phyloP scores from a whole-genome alignment of 2,113 vertebrate species.

The Nycticebus coucang region DNA sequence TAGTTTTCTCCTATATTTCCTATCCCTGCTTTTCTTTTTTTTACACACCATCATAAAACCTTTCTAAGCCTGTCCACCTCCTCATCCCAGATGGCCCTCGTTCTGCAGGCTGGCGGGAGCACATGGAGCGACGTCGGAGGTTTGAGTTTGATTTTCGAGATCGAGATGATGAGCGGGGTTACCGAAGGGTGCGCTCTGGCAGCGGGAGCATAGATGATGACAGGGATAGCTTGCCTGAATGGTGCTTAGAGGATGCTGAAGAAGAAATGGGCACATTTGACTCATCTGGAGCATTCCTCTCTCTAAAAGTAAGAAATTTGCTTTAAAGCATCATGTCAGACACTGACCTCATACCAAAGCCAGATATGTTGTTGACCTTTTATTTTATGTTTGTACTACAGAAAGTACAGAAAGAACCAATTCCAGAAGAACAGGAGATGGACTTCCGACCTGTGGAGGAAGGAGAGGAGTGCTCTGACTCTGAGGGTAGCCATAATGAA shows the following conservation, averaged over 20 bases:
- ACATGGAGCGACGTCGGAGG: conserved; percentile 93
- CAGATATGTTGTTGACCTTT: neutral
- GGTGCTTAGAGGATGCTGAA: conserved; percentile 98
- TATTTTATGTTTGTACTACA: conserved; percentile 66
- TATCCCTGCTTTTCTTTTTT: conserved; percentile 31
- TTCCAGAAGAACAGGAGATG: conserved; percentile 97
- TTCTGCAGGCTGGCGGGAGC: conserved; percentile 96
- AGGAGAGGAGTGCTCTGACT: conserved; percentile 91
- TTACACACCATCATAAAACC: neutral
- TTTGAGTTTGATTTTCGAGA: conserved; percentile 96
- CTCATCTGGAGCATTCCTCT: conserved; percentile 97
- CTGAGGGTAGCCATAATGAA: conserved; percentile 90
- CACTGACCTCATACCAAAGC: neutral
- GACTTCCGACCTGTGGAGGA: conserved; percentile 95
- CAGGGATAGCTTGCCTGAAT: conserved; percentile 96
- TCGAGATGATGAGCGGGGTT: conserved; percentile 94
- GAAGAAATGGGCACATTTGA: conserved; percentile 99
- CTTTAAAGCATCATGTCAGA: neutral
- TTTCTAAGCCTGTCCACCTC: conserved; percentile 55
- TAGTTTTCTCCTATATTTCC: conserved; percentile 20
- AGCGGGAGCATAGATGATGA: conserved; percentile 97
- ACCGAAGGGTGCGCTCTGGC: conserved; percentile 93
- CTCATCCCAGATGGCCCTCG: conserved; percentile 88
- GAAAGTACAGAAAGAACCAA: conserved; percentile 97
- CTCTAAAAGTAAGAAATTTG: conserved; percentile 90